phyloP scores from a whole-genome alignment of 2,113 vertebrate genomes.

The Tragelaphus scriptus region DNA sequence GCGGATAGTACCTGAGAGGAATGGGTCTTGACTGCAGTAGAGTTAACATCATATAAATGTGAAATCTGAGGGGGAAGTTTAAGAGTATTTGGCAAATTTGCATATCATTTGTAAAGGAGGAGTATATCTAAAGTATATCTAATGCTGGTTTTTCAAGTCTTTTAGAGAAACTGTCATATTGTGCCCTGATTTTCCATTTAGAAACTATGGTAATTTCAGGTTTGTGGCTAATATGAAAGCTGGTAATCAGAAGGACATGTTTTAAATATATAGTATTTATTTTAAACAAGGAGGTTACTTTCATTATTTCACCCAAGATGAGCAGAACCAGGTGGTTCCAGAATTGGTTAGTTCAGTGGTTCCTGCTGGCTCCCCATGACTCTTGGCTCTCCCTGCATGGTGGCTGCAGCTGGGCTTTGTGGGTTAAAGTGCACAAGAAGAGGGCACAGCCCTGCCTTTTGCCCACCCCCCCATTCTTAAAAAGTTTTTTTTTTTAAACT shows the following conservation, averaged over 20 bases:
- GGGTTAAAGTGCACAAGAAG: not conserved
- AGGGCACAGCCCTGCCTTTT: not conserved
- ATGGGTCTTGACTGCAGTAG: not conserved
- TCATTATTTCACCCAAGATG: not conserved
- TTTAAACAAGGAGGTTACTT: not conserved
- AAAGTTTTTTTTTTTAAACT: not conserved
- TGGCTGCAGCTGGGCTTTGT: accelerated
- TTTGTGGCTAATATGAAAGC: not conserved
- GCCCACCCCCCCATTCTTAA: not conserved
- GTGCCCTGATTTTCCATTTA: not conserved
- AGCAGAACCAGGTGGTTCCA: not conserved
- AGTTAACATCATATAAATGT: not conserved
- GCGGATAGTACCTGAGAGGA: not conserved
- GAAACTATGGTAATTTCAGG: not conserved
- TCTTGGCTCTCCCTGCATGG: too few species aligned
- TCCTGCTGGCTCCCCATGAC: not conserved
- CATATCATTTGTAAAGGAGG: not conserved
- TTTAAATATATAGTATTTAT: not conserved
- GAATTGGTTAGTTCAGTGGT: not conserved
- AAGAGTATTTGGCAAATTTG: not conserved
- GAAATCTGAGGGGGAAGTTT: not conserved
- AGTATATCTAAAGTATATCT: not conserved
- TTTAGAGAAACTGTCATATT: not conserved
- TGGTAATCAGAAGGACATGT: not conserved
- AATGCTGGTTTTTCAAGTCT: not conserved